Base-by-base conservation (phyloP, 2,797 vertebrate genomes). In the Oophaga sylvatica region DNA sequence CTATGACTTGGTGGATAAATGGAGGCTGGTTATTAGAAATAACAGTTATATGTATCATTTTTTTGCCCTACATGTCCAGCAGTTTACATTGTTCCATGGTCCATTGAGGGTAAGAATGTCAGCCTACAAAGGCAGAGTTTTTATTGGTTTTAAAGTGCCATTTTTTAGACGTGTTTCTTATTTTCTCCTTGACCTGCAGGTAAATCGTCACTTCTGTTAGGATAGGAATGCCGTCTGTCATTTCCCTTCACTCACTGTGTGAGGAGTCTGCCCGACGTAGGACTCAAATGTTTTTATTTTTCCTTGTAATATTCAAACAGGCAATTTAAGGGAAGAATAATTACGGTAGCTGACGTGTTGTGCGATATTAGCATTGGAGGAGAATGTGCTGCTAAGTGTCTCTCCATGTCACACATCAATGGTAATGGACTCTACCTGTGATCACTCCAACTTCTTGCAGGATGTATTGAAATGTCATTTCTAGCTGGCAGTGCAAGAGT, bases 341-440 rank as follows among this genome's bases (percentile, higher is more conserved):
- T 53, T 11, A n/a, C n/a, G n/a, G n/a, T n/a, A 53, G 8, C 48
- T 53, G 48, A 53, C 9, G 48, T 53, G 48, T 4, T 53, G 48
- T 62, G 2, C 7, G 48, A 67, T 35, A 56, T 22, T 5, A 48
- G 20, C 70, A 20, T 71, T 29, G 59, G 76, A 70, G 29, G n/a
- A 70, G 67, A 35, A 35, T 35, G 20, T 70, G 29, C 71, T 48
- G 65, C 16, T n/a, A 31, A 80, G 63, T 81, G 70, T 53, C 13
- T 77, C 45, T 67, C 75, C 85, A n/a, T 82, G 86, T 10, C 3
- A 78, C 1, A 0, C 79, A 85, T 35, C 73, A 12, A 29, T 86
- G 3, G 5, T 90, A 89, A 87, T 26, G 81, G 83, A 60, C 3
- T 29, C 70, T 35, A 53, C 67, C 83, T 17, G 8, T 89, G 1